A percentile compares a stretch with the other conserved stretches of the same genome.
Conservation (phyloP, 2,113 vertebrate species). For the Cryptotis parvus region DNA sequence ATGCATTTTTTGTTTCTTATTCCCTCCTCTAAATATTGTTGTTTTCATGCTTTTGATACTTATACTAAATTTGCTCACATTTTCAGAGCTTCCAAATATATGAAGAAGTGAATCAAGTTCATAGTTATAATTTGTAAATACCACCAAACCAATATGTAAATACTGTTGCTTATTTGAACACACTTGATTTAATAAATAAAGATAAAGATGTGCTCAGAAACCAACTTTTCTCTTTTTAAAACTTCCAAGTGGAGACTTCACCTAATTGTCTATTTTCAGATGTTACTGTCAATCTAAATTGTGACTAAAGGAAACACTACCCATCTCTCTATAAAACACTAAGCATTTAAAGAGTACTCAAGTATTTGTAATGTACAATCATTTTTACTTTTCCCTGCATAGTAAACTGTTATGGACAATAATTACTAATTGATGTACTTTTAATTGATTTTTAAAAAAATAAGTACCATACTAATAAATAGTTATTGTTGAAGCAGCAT, state of each 20-base stretch:
- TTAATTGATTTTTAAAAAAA: background rate
- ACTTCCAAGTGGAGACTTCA: background rate
- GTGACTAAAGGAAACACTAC: background rate
- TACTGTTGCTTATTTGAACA: background rate
- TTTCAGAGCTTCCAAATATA: background rate
- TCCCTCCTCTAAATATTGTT: background rate
- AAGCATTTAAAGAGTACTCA: background rate
- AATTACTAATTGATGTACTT: background rate
- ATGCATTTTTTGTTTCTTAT: background rate
- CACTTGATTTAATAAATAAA: background rate
- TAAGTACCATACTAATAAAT: background rate
- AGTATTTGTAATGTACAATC: constrained; percentile 25
- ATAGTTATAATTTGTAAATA: background rate
- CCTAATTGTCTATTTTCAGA: constrained; percentile 51
- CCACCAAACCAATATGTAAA: background rate
- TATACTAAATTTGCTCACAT: background rate
- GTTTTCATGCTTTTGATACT: background rate
- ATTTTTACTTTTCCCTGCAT: background rate
- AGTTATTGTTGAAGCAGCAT: background rate
- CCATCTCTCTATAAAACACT: background rate
- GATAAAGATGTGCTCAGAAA: background rate
- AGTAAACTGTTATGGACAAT: background rate
- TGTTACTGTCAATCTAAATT: constrained; percentile 2
- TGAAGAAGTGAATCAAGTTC: background rate
- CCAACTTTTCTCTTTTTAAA: background rate